phyloP scores from a whole-genome alignment of 2,113 vertebrate species.

The Lamprotornis superbus region DNA sequence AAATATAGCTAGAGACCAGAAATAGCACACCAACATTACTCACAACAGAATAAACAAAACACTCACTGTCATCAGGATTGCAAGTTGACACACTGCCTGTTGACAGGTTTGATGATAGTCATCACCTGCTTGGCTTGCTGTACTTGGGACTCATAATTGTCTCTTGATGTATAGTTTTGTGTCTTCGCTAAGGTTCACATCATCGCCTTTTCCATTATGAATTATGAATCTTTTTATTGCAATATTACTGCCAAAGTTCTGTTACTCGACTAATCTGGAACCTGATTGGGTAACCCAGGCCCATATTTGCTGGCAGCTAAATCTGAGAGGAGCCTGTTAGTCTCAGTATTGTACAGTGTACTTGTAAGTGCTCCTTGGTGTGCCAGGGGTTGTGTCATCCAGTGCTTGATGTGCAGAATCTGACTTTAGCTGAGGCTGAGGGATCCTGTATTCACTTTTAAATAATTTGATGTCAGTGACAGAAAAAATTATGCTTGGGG shows the following conservation, averaged over 20 bases:
- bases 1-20: neutral
- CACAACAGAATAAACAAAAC: neutral
- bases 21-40: neutral
- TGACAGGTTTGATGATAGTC: neutral
- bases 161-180: neutral
- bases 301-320: neutral
- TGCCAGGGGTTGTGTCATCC: neutral
- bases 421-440: neutral
- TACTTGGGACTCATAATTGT: neutral
- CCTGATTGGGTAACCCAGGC: neutral
- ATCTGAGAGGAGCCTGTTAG: neutral
- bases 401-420: neutral
- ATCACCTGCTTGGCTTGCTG: neutral
- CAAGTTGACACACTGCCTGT: neutral
- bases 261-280: neutral
- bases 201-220: neutral
- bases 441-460: neutral
- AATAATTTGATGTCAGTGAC: neutral
- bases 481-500: neutral
- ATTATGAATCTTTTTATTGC: neutral
- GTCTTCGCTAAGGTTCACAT: neutral
- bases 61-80: neutral
- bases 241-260: constrained; percentile 22
- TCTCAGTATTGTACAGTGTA: neutral
- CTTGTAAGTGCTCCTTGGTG: neutral